A percentile compares a stretch with the other conserved stretches of the same genome.
These are phyloP conservation scores for Syritta pipiens DNA, from an alignment of 2,888 invertebrate species.

Conservation along the genomic window DNA sequence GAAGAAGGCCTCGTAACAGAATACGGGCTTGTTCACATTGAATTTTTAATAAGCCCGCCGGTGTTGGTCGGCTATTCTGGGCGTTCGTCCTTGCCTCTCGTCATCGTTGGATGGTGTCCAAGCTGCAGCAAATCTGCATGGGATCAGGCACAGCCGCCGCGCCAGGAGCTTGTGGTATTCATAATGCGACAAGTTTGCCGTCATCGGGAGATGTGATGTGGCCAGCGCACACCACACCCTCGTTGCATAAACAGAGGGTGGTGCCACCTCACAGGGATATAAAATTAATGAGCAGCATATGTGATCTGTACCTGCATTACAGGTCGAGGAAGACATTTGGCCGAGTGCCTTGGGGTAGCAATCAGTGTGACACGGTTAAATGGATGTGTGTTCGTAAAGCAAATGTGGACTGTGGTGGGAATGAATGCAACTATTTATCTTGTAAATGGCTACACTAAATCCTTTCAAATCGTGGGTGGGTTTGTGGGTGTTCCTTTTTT, in stretches of 20 bases:
- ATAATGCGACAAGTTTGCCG: slow-evolving; percentile 57
- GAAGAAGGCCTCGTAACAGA: slow-evolving; percentile 1
- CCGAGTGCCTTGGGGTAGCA: slow-evolving; percentile 55
- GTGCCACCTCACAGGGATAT: too few species aligned
- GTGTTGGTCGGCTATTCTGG: slow-evolving; percentile 16
- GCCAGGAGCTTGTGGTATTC: slow-evolving; percentile 54
- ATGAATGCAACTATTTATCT: neutral
- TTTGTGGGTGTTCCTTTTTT: too few species aligned
- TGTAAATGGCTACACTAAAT: neutral
- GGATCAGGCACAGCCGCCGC: slow-evolving; percentile 17
- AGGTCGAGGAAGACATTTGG: slow-evolving; percentile 52
- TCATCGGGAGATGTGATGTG: slow-evolving; percentile 42
- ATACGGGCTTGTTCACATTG: slow-evolving; percentile 44
- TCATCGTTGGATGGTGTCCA: slow-evolving; percentile 45
- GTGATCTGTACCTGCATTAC: slow-evolving; percentile 10
- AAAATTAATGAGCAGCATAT: slow-evolving; percentile 59
- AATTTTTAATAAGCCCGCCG: slow-evolving; percentile 64
- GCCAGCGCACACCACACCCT: too few species aligned
- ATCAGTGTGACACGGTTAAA: slow-evolving; percentile 61
- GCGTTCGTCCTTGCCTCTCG: slow-evolving; percentile 27
- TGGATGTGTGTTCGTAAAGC: slow-evolving; percentile 27
- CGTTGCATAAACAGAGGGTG: slow-evolving; percentile 43
- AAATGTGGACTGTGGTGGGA: slow-evolving; percentile 24
- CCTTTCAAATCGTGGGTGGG: slow-evolving; percentile 18
- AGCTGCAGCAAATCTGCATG: slow-evolving; percentile 49